phyloP scores from a whole-genome alignment of 1,140 invertebrate genomes.

The Drosophila tsacasi region DNA sequence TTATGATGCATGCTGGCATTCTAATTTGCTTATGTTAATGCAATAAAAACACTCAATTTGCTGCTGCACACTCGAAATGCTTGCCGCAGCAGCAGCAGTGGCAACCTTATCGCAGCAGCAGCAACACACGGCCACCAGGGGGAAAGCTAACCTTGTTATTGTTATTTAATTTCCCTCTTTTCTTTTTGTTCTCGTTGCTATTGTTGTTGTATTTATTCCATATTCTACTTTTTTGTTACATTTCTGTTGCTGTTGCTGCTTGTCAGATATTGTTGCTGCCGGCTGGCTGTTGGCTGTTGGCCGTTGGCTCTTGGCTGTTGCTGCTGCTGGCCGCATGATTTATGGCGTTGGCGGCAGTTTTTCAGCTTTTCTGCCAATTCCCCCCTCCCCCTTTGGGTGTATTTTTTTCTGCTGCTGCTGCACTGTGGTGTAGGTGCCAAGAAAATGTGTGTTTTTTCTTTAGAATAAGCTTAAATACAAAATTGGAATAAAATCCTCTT shows the following conservation, averaged over 20 bases:
- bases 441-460: too few relatives aligned
- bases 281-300: constrained; percentile 16
- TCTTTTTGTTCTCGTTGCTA: constrained; percentile 12
- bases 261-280: constrained; percentile 34
- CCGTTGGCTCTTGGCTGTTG: constrained; percentile 32
- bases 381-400: constrained; percentile 5
- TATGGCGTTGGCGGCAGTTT: constrained; percentile 70
- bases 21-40: constrained; percentile 83
- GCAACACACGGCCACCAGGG: constrained; percentile 38
- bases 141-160: constrained; percentile 76
- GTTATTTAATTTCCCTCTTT: constrained; percentile 81
- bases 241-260: constrained; percentile 42
- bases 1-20: constrained; percentile 47
- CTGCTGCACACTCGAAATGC: constrained; percentile 60
- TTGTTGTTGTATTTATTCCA: constrained; percentile 33
- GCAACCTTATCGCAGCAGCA: constrained; percentile 37
- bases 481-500: too few relatives aligned
- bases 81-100: constrained; percentile 35
- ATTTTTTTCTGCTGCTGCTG: constrained; percentile 12
- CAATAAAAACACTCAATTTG: constrained; percentile 82
- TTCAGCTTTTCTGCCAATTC: constrained; percentile 42
- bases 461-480: too few relatives aligned
- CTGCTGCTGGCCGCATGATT: constrained; percentile 68
- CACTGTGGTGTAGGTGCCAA: constrained; percentile 37
- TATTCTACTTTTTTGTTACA: constrained; percentile 48